Conservation (phyloP, 2,888 invertebrate species). For the Pimpla rufipes region DNA sequence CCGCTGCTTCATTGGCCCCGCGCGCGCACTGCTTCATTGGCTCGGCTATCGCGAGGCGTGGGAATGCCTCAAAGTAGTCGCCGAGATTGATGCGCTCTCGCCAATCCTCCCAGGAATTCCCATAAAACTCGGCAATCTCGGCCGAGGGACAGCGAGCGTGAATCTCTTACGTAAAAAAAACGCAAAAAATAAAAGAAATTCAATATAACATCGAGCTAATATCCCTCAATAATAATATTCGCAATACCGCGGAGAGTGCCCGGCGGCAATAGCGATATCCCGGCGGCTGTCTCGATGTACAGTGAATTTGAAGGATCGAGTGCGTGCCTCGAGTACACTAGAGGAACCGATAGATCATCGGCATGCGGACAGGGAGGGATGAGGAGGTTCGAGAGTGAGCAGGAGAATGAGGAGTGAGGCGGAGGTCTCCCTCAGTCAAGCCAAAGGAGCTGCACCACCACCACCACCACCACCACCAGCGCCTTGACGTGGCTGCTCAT, state of each 20-base stretch:
- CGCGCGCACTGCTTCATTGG: no score
- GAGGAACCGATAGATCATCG: slow-evolving; percentile 63
- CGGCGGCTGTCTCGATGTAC: not conserved
- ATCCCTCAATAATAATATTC: slow-evolving; percentile 18
- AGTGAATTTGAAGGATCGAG: slow-evolving; percentile 38
- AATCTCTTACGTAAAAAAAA: not conserved
- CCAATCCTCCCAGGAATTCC: slow-evolving; percentile 18
- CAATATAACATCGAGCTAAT: not conserved
- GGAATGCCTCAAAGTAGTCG: slow-evolving; percentile 25
- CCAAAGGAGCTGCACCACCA: slow-evolving; percentile 36
- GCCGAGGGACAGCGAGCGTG: not conserved
- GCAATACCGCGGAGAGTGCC: not conserved
- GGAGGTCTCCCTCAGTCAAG: slow-evolving; percentile 35
- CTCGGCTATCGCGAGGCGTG: not conserved
- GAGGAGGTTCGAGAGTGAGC: no score
- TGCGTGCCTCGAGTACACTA: slow-evolving; percentile 17
- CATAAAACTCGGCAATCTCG: slow-evolving; percentile 1
- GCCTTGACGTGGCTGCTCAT: slow-evolving; percentile 53
- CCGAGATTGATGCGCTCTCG: not conserved
- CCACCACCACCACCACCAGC: no score
- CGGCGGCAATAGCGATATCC: not conserved
- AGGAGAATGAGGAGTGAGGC: slow-evolving; percentile 21
- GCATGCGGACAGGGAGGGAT: slow-evolving; percentile 33
- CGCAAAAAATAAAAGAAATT: not conserved
- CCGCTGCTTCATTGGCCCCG: not conserved